These are phyloP conservation scores for Coecobrya sp. DNA, from an alignment of 2,888 invertebrate species.

Conservation along the genomic window DNA sequence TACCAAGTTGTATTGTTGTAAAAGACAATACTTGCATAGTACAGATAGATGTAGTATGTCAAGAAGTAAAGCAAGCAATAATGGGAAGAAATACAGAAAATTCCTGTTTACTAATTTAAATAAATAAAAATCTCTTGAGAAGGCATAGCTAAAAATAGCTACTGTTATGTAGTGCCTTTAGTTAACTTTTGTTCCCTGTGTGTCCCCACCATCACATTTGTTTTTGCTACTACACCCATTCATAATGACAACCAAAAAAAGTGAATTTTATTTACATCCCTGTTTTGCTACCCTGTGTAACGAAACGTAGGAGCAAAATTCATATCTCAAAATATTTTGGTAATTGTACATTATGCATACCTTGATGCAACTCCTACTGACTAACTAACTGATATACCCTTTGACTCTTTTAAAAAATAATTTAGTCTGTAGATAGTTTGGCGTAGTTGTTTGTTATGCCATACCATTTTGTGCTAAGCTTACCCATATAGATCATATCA, in stretches of 20 bases:
- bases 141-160: not conserved
- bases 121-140: conserved; percentile 1
- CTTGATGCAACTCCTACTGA: not conserved
- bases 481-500: too few relatives aligned
- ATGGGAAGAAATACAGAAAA: conserved; percentile 16
- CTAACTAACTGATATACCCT: not conserved
- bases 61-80: not conserved
- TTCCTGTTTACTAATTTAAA: conserved; percentile 18
- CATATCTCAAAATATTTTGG: too few relatives aligned
- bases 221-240: conserved; percentile 4
- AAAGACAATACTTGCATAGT: too few relatives aligned
- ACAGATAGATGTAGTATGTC: not conserved
- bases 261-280: conserved; percentile 5
- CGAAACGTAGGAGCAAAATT: not conserved
- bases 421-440: not conserved
- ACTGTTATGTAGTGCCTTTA: not conserved
- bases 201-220: conserved; percentile 1
- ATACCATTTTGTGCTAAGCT: too few relatives aligned
- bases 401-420: not conserved
- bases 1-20: not conserved
- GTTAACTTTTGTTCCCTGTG: conserved; percentile 5
- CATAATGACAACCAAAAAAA: not conserved
- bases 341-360: not conserved
- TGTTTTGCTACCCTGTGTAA: conserved; percentile 10
- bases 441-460: not conserved